Evolutionary conservation across 2,888 invertebrate species (phyloP), one percentile per base, ranked within the genome.

Genomic region (Heterodera filipjevi): DNA sequence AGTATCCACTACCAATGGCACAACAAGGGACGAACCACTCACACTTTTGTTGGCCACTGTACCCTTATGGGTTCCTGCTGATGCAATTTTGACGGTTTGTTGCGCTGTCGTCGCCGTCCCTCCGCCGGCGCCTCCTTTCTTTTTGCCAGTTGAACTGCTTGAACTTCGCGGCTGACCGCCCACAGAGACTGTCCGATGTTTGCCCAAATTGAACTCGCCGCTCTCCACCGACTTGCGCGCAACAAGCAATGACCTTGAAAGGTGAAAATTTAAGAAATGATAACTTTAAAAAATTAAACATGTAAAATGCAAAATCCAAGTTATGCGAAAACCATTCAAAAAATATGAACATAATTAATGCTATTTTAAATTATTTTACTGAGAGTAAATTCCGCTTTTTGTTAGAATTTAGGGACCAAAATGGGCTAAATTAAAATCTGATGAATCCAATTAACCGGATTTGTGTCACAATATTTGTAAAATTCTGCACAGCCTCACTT

Each of bases 171-270:
- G 53, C 53, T 53, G 53, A 19, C 53, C 66, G 32, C 39, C 22
- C 46, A 27, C 12, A 8, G 35, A 10, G 14, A 53, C 19, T 30
- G 75, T 27, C 19, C 49, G 77, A 0, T 70, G 77, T 27, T 75
- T 49, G 19, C 75, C 75, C 30, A 83, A 32, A 53, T 71, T 78
- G 83, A 88, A 87, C 53, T 87, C 88, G 64, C 86, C 86, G 64
- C 87, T 87, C 77, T 87, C 87, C n/a, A 83, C 85, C 22, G 83
- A 77, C 72, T 85, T 85, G 30, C 88, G 81, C 46, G 88, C 88
- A 22, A 86, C 83, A 10, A 86, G 85, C 27, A 88, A 82, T 66
- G 86, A 85, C 35, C 75, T 75, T 16, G 30, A 14, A 32, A 44
- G 12, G 10, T 49, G 30, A 53, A 66, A n/a, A 1, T 27, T n/a